phyloP scores from a whole-genome alignment of 2,888 invertebrate species.

The Bombylius major region DNA sequence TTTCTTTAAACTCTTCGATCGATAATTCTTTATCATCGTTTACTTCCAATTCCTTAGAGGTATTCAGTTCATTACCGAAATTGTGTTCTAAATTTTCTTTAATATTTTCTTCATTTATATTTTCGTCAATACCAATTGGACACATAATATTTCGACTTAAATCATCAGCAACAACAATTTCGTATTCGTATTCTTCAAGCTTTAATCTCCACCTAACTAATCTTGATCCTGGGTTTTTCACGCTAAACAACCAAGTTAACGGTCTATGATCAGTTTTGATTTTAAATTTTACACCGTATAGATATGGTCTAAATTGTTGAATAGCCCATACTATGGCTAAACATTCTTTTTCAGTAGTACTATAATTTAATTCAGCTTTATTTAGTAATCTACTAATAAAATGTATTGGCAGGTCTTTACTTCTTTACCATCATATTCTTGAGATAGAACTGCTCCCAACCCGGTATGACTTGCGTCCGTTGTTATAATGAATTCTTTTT shows the following conservation, averaged over 20 bases:
- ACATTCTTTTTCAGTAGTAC: slow-evolving; percentile 13
- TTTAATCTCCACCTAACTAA: no score
- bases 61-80: no score
- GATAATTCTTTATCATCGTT: no score
- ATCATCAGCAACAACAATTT: slow-evolving; percentile 4
- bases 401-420: slow-evolving; percentile 3
- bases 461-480: slow-evolving; percentile 12
- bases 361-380: slow-evolving; percentile 9
- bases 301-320: slow-evolving; percentile 12
- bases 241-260: background rate
- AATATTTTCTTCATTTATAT: no score
- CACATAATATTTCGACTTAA: background rate
- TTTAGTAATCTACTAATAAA: slow-evolving; percentile 13
- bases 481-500: slow-evolving; percentile 10
- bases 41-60: no score
- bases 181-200: no score
- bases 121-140: no score
- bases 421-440: slow-evolving; percentile 4
- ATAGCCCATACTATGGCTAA: slow-evolving; percentile 10
- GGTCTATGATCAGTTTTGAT: slow-evolving; percentile 11
- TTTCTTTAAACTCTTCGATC: no score
- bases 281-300: slow-evolving; percentile 9
- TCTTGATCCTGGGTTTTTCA: no score
- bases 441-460: slow-evolving; percentile 12
- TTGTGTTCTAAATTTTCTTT: no score